These are phyloP conservation scores for Gephyroberyx darwinii DNA, from an alignment of 2,797 vertebrate species.

Conservation along the genomic window DNA sequence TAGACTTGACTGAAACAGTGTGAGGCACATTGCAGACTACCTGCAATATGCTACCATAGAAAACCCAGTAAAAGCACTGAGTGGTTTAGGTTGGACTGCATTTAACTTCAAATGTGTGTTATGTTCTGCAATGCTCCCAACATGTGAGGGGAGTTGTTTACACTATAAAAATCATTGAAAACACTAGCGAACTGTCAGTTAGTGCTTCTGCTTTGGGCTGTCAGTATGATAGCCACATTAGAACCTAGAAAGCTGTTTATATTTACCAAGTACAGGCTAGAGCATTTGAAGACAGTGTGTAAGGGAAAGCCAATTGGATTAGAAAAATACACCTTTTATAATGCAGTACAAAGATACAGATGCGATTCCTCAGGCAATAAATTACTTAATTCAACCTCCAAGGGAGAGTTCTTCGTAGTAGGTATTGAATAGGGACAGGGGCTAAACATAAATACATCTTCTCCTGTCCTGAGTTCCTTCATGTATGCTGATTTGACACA, in stretches of 20 bases:
- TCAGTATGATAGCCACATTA: neutral
- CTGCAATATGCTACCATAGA: neutral
- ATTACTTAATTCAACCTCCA: constrained; percentile 27
- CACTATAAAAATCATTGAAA: neutral
- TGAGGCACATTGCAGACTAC: neutral
- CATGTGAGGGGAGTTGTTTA: neutral
- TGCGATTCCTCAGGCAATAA: constrained; percentile 27
- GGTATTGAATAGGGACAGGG: neutral
- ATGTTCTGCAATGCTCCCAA: neutral
- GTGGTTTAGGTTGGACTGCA: neutral
- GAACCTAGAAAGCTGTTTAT: neutral
- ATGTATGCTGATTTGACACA: constrained; percentile 49
- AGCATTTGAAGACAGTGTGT: no score
- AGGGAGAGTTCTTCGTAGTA: constrained; percentile 19
- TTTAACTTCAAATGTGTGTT: neutral
- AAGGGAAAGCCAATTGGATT: constrained; percentile 46
- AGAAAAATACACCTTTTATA: constrained; percentile 68
- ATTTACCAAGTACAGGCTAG: neutral
- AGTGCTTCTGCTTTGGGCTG: neutral
- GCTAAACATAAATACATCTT: constrained; percentile 10
- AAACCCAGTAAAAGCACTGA: neutral
- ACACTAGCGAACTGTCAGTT: neutral
- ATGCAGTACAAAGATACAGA: constrained; percentile 45
- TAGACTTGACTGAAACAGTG: constrained; percentile 10
- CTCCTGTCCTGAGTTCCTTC: constrained; percentile 23